Conservation (phyloP, 2,113 vertebrate genomes). For the Nothocercus julius region DNA sequence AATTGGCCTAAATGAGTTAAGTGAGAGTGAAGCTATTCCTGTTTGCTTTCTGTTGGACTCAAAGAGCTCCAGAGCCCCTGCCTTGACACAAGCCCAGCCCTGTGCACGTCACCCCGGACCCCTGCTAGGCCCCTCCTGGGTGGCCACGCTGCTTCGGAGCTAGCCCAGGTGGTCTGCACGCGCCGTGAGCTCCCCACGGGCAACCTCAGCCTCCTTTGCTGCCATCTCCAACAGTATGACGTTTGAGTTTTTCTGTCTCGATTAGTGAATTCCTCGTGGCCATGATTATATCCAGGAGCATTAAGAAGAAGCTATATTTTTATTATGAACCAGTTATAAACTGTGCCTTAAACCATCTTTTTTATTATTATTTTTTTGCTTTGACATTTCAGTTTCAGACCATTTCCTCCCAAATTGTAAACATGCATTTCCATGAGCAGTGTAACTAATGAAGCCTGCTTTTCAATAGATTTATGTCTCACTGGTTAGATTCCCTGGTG, state of each 20-base stretch:
- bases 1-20: not conserved
- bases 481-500: not conserved
- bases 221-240: not conserved
- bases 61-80: not conserved
- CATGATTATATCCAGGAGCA: not conserved
- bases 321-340: not conserved
- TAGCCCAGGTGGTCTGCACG: not conserved
- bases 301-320: not conserved
- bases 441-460: not conserved
- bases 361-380: not conserved
- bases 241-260: not conserved
- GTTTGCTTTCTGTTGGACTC: not conserved
- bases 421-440: slow-evolving; percentile 18
- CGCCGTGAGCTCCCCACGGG: not conserved
- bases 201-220: not conserved
- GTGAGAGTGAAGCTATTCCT: not conserved
- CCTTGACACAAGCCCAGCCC: not conserved
- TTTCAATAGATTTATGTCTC: not conserved
- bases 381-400: slow-evolving; percentile 16
- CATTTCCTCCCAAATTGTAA: slow-evolving; percentile 25
- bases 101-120: not conserved
- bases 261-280: not conserved
- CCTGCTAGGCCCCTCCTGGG: not conserved
- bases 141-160: not conserved
- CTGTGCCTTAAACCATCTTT: not conserved